Conservation (phyloP, 2,888 invertebrate genomes). For the Ditula angustiorana region DNA sequence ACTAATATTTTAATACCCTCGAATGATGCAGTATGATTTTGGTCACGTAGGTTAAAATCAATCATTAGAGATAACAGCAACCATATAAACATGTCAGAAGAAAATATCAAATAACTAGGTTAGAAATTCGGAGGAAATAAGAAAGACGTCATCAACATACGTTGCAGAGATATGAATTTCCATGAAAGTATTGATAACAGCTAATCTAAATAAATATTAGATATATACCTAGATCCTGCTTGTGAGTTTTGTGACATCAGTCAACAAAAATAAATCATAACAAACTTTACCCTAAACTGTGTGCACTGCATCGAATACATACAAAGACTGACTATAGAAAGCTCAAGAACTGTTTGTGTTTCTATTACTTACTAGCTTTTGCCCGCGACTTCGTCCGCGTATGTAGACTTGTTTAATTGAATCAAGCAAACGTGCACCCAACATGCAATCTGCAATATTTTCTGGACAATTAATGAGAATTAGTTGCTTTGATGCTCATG, state of each 20-base stretch:
- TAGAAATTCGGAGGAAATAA: constrained; percentile 15
- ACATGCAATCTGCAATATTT: no score
- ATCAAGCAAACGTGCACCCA: no score
- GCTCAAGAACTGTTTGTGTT: no score
- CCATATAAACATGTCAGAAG: neutral
- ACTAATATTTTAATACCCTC: no score
- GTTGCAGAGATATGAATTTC: constrained; percentile 30
- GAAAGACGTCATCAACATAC: constrained; percentile 13
- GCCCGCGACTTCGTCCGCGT: no score
- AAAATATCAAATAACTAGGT: constrained; percentile 3
- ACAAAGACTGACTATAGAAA: no score
- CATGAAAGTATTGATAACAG: constrained; percentile 35
- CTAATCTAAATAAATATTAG: constrained; percentile 24
- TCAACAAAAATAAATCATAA: constrained; percentile 2
- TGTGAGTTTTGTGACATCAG: neutral
- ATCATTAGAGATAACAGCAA: neutral
- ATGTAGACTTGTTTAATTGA: no score
- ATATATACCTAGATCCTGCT: constrained; percentile 8
- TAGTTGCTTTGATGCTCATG: no score
- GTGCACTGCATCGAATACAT: no score
- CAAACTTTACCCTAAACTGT: neutral
- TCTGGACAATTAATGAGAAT: no score
- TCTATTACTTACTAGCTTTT: no score
- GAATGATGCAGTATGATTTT: neutral
- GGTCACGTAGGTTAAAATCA: constrained; percentile 5